Percentiles rank a stretch among this genome's conserved stretches.
Conservation (phyloP, 2,888 invertebrate genomes). For the Andrena chrysosceles region DNA sequence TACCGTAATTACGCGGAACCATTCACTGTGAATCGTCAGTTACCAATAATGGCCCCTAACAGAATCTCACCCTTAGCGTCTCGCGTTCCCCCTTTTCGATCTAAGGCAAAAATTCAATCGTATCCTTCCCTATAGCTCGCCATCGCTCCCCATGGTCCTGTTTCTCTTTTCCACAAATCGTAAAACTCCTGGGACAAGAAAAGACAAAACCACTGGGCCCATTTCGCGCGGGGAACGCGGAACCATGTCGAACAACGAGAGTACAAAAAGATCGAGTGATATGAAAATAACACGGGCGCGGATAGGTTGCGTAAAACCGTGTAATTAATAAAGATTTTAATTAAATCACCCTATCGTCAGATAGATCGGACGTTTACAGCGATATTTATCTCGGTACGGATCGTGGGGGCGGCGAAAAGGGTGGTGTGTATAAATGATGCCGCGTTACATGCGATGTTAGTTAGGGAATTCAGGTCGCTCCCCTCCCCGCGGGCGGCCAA, state of each 20-base stretch:
- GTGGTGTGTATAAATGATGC: constrained; percentile 40
- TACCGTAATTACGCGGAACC: neutral
- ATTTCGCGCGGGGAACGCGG: neutral
- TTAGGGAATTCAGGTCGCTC: constrained; percentile 49
- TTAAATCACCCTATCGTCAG: constrained; percentile 45
- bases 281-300: constrained; percentile 30
- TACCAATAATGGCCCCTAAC: neutral
- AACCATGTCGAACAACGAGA: neutral
- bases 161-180: neutral
- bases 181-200: constrained; percentile 1
- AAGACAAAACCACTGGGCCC: neutral
- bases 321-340: constrained; percentile 61
- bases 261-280: constrained; percentile 32
- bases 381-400: constrained; percentile 32
- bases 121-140: neutral
- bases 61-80: neutral
- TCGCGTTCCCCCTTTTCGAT: neutral
- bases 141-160: neutral
- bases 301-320: constrained; percentile 8
- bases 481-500: constrained; percentile 10
- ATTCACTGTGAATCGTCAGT: neutral
- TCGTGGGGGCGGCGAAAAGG: neutral
- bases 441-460: constrained; percentile 50
- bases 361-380: constrained; percentile 52
- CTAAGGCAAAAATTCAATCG: neutral